Percentiles rank a stretch among this genome's conserved stretches.
These are phyloP conservation scores for Antedon mediterranea DNA, from an alignment of 53 echinoderm and acorn worm species.

Conservation along the genomic window DNA sequence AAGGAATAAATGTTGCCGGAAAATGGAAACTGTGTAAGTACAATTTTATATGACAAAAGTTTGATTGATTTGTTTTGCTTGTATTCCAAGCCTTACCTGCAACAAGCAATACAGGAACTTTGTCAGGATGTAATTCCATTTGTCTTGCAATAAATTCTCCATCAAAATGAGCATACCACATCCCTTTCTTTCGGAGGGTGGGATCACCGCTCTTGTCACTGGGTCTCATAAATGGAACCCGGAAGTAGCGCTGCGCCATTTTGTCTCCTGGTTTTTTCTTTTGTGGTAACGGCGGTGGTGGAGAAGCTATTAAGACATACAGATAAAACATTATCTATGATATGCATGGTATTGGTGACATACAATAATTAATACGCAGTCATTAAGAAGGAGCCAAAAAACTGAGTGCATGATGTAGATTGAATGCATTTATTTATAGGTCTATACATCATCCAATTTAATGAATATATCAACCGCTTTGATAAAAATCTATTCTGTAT, in stretches of 20 bases:
- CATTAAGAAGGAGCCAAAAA: too few species aligned
- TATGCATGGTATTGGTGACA: too few species aligned
- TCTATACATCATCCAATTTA: too few species aligned
- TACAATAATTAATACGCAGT: too few species aligned
- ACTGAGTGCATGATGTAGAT: too few species aligned
- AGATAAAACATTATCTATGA: not conserved
- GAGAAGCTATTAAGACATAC: not conserved
- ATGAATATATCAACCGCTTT: too few species aligned
- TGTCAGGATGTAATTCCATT: slow-evolving; percentile 83
- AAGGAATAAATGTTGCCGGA: too few species aligned
- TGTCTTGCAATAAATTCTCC: slow-evolving; percentile 89
- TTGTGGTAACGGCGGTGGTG: not conserved
- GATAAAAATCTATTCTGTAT: too few species aligned
- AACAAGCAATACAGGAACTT: slow-evolving; percentile 57
- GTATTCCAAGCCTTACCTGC: slow-evolving; percentile 41
- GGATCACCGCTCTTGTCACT: slow-evolving; percentile 9
- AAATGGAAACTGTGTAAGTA: too few species aligned
- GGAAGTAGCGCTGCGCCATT: slow-evolving; percentile 65
- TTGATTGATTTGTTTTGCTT: not conserved
- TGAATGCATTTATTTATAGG: too few species aligned
- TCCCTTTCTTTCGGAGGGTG: slow-evolving; percentile 40
- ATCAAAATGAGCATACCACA: slow-evolving; percentile 99
- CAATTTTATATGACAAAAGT: not conserved
- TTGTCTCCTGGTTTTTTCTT: slow-evolving; percentile 18
- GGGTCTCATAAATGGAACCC: slow-evolving; percentile 62